Conservation (phyloP, 2,888 invertebrate species). For the Electrophaes corylata region DNA sequence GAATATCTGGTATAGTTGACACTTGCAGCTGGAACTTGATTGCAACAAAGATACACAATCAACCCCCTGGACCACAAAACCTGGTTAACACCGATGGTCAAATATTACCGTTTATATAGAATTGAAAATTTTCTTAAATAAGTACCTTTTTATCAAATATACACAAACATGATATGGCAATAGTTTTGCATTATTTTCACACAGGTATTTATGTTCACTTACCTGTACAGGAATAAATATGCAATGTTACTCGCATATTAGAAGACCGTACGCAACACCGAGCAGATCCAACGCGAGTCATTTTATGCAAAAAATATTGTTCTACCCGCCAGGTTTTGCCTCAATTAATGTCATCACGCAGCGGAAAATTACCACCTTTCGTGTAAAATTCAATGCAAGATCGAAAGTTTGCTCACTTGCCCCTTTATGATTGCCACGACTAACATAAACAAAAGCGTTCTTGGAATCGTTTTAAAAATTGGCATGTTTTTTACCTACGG, state of each 20-base stretch:
- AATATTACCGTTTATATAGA: too few species aligned
- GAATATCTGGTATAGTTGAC: too few species aligned
- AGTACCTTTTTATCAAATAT: background rate
- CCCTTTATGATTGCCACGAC: slow-evolving; percentile 60
- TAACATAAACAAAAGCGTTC: slow-evolving; percentile 58
- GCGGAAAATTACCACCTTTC: slow-evolving; percentile 80
- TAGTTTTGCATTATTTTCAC: slow-evolving; percentile 40
- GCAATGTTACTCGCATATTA: slow-evolving; percentile 53
- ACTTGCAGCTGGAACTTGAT: too few species aligned
- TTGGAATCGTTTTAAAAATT: slow-evolving; percentile 60
- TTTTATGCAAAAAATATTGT: slow-evolving; percentile 70
- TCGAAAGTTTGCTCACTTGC: slow-evolving; percentile 65
- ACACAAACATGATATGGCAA: background rate
- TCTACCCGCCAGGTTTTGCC: slow-evolving; percentile 55
- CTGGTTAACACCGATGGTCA: too few species aligned
- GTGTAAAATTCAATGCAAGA: slow-evolving; percentile 75
- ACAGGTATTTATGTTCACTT: too few species aligned
- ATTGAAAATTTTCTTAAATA: background rate
- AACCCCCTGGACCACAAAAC: too few species aligned
- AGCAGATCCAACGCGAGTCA: slow-evolving; percentile 59
- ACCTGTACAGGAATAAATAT: slow-evolving; percentile 45
- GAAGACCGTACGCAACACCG: slow-evolving; percentile 46
- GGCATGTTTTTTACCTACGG: slow-evolving; percentile 63
- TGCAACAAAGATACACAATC: too few species aligned
- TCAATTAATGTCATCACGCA: slow-evolving; percentile 76